phyloP scores from a whole-genome alignment of 2,113 vertebrate species.

The Miniopterus natalensis region DNA sequence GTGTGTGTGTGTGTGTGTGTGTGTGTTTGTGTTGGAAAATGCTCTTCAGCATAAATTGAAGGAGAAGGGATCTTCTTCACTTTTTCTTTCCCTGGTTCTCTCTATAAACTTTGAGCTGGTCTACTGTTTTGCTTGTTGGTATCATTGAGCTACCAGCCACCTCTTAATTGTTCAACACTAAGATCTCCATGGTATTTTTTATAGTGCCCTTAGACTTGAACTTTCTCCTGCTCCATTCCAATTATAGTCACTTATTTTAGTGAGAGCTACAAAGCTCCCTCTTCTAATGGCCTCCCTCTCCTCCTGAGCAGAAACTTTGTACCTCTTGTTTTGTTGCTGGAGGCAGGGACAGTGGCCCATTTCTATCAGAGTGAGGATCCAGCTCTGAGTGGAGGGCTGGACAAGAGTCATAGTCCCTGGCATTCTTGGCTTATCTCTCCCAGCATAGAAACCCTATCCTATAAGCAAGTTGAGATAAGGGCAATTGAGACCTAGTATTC shows the following conservation, averaged over 20 bases:
- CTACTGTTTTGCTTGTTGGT: background rate
- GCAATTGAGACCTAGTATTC: background rate
- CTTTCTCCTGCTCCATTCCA: background rate
- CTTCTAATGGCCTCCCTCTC: background rate
- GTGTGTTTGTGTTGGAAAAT: background rate
- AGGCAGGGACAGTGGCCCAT: background rate
- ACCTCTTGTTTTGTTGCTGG: slow-evolving; percentile 41
- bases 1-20: background rate
- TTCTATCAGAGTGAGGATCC: background rate
- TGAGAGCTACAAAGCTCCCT: background rate
- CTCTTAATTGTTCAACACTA: background rate
- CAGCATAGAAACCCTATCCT: background rate
- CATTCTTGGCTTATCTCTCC: slow-evolving; percentile 39
- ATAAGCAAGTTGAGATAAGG: slow-evolving; percentile 4
- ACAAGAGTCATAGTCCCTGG: background rate
- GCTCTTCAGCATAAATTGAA: slow-evolving; percentile 26
- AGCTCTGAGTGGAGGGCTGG: background rate
- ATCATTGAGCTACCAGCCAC: slow-evolving; percentile 5
- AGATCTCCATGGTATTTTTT: background rate
- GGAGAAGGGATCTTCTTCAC: background rate
- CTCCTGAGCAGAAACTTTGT: slow-evolving; percentile 22
- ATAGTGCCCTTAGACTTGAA: slow-evolving; percentile 27
- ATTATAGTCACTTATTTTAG: background rate
- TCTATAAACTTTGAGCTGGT: slow-evolving; percentile 16
- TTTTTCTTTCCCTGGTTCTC: background rate